Evolutionary conservation across 2,888 invertebrate genomes (phyloP).

Genomic region (Rhimphoctona megacephalus): DNA sequence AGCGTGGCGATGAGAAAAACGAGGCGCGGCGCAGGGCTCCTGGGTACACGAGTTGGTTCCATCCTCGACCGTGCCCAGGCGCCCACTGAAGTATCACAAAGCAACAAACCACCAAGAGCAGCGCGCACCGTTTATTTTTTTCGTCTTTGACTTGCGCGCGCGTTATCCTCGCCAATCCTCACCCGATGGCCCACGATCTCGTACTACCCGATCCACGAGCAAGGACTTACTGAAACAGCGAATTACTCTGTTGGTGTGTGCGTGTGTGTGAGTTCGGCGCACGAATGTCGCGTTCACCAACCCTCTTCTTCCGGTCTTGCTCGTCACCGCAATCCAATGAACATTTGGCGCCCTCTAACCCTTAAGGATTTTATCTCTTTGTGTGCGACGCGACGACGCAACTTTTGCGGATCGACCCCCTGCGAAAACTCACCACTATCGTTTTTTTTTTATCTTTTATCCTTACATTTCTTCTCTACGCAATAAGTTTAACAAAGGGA

Average conservation of each 20-base stretch:
- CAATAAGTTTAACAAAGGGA: not conserved
- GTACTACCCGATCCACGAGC: conserved; percentile 57
- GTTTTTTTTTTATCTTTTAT: not conserved
- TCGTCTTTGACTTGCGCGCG: conserved; percentile 34
- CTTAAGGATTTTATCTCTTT: conserved; percentile 18
- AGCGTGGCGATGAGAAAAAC: conserved; percentile 84
- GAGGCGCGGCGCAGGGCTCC: conserved; percentile 82
- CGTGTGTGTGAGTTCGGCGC: conserved; percentile 54
- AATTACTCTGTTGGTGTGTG: not conserved
- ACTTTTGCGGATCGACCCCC: conserved; percentile 70
- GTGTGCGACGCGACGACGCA: conserved; percentile 64
- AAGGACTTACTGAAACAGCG: conserved; percentile 31
- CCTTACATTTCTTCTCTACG: not conserved
- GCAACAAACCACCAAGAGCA: conserved; percentile 64
- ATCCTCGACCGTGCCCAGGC: conserved; percentile 79
- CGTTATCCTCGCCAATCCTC: conserved; percentile 55
- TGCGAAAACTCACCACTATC: conserved; percentile 25
- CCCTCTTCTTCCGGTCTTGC: conserved; percentile 28
- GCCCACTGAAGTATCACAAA: conserved; percentile 74
- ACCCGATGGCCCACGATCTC: conserved; percentile 64
- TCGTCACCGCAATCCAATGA: conserved; percentile 37
- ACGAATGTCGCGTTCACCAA: conserved; percentile 27
- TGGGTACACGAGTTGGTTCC: conserved; percentile 81
- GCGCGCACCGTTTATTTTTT: conserved; percentile 30
- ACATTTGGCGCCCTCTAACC: conserved; percentile 57